Base-by-base conservation (phyloP, 2,888 invertebrate genomes). In the Cheilosia soror region DNA sequence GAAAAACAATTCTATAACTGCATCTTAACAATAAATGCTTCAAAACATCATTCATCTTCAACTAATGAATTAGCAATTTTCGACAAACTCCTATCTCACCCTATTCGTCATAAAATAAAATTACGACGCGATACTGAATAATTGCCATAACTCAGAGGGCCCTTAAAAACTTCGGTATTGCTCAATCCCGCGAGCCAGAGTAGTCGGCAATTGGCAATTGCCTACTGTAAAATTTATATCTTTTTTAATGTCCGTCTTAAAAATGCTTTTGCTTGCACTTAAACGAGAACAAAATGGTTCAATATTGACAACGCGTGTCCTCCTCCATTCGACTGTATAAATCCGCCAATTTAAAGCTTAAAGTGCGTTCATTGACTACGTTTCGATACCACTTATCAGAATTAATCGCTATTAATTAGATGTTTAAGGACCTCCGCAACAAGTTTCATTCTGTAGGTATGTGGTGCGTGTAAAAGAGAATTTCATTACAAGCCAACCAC, bases 331-430 rank as follows among this genome's bases (percentile, higher is more conserved):
- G 53, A 37, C 20, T 37, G 27, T 47, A n/a, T n/a, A 42, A 62
- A 55, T 68, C 68, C 44, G 53, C 27, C 51, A 33, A 69, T 63
- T 65, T 47, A 42, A 20, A 25, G 55, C 47, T 31, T 33, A 42
- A 78, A 31, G 27, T 44, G 37, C 69, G 75, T 62, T 57, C 60
- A 42, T 33, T 33, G 60, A 31, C 44, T 29, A 44, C 7, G 44
- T 44, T 68, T 15, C 53, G 27, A 47, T 60, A 68, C 53, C 72
- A 68, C 72, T 77, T 78, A 83, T 68, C 66, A 49, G 29, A 66
- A 77, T 77, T 82, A 82, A 77, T 66, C 60, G 55, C 37, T 55
- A 77, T 77, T 82, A 72, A 78, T 83, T 78, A 72, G 60, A 40
- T 42, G 55, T 53, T 49, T 55, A 68, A 78, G 72, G 55, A 55